These are phyloP conservation scores for Toxotes chatareus DNA, from an alignment of 2,113 vertebrate genomes.

Conservation along the genomic window DNA sequence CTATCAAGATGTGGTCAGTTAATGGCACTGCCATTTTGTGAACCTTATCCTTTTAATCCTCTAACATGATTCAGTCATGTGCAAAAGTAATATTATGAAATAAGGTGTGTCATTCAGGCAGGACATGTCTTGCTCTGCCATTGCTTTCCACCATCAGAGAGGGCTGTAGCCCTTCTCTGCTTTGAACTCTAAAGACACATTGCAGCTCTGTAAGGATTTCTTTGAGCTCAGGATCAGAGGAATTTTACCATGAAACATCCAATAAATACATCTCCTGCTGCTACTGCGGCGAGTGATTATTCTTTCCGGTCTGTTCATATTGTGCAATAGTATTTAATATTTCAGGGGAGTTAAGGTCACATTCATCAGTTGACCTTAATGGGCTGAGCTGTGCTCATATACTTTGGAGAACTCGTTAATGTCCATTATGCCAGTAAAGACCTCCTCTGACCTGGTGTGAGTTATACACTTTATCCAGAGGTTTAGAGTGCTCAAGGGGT, in stretches of 20 bases:
- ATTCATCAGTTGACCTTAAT: constrained; percentile 42
- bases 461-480: constrained; percentile 41
- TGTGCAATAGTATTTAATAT: constrained; percentile 49
- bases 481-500: constrained; percentile 21
- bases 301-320: constrained; percentile 11
- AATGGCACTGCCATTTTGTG: background rate
- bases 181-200: constrained; percentile 13
- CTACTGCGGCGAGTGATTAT: constrained; percentile 2
- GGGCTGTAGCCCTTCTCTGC: background rate
- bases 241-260: constrained; percentile 1
- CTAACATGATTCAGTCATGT: background rate
- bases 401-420: constrained; percentile 31
- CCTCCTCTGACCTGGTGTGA: constrained; percentile 47
- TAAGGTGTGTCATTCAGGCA: background rate
- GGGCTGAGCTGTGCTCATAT: constrained; percentile 17
- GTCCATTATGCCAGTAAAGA: constrained; percentile 24
- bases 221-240: background rate
- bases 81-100: background rate
- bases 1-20: background rate
- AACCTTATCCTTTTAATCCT: background rate
- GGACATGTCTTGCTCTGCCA: background rate
- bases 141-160: background rate
- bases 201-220: background rate
- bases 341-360: constrained; percentile 42
- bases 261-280: constrained; percentile 18